Conservation (phyloP, 2,888 invertebrate species). For the Andrena fulva region DNA sequence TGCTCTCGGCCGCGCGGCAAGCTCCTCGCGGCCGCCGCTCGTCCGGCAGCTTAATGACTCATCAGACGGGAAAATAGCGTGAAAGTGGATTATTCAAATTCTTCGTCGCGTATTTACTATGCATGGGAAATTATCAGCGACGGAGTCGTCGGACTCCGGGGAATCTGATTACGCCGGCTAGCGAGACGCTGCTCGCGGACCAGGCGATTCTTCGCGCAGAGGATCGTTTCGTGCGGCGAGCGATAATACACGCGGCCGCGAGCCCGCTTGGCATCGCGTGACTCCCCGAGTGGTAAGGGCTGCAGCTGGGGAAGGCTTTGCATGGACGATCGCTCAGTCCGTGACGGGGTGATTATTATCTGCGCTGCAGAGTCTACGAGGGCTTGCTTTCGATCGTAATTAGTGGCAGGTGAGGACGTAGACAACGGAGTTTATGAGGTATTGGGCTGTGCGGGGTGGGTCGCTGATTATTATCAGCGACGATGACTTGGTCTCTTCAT, state of each 20-base stretch:
- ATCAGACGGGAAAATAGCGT: constrained; percentile 54
- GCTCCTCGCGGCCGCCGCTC: constrained; percentile 32
- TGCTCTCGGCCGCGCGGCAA: constrained; percentile 50
- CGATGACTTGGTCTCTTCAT: too few species aligned
- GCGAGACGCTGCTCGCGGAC: constrained; percentile 15
- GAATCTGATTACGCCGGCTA: constrained; percentile 45
- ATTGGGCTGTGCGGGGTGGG: too few species aligned
- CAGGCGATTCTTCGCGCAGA: not conserved
- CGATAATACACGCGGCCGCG: not conserved
- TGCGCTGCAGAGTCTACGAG: too few species aligned
- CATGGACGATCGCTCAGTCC: too few species aligned
- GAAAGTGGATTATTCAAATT: constrained; percentile 62
- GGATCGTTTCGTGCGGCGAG: not conserved
- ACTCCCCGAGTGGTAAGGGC: not conserved
- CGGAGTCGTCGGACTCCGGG: constrained; percentile 10
- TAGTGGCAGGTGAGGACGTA: too few species aligned
- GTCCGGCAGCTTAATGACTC: constrained; percentile 49
- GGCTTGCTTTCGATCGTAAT: too few species aligned
- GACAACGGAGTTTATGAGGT: too few species aligned
- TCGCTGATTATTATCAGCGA: too few species aligned
- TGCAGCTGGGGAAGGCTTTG: too few species aligned
- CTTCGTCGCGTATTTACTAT: constrained; percentile 57
- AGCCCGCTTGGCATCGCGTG: not conserved
- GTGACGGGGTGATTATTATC: too few species aligned
- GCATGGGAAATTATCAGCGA: constrained; percentile 59